Base-by-base conservation (phyloP, 2,113 vertebrate species). In the Zosterops borbonicus region DNA sequence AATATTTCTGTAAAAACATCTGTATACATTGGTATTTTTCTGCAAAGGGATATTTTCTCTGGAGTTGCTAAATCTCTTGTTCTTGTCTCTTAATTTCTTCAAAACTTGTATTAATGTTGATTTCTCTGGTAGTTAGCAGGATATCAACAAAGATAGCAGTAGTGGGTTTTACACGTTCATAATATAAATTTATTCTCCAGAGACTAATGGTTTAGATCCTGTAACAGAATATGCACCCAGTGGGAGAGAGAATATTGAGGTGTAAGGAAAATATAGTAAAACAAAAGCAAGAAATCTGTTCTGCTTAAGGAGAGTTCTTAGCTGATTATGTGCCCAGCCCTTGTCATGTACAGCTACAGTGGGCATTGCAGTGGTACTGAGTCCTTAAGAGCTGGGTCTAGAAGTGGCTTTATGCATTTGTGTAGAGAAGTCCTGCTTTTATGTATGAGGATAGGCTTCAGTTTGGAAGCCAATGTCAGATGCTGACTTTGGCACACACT, bases 301-400 rank as follows among this genome's bases (percentile, higher is more conserved):
- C 44, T 65, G 39, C n/a, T 35, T 70, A 59, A 52, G 23, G 1
- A 9, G 31, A 68, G 7, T 20, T 89, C 52, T 85, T 59, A 63
- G 27, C 35, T 71, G 41, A 16, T 24, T 42, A 9, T 33, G 9
- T 76, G 28, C 47, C 33, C 67, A 46, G 35, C 41, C 17, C 20
- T 67, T 64, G 21, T 56, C 28, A 25, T 0, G 1, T 14, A 0
- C 14, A 24, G 9, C 37, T 83, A 3, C 1, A 6, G 37, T 69
- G 55, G 39, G 18, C 15, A 15, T 19, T 82, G 52, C 18, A 22
- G 58, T 44, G 58, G 13, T 46, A 53, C 24, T 5, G 25, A 65
- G 17, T 56, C n/a, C 69, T 73, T 41, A 42, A 55, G 44, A 69
- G 23, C 18, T 50, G 42, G 3, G 10, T 74, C 15, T 65, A 10